Conservation (phyloP, 1,140 invertebrate species). For the Arctopsyche grandis region DNA sequence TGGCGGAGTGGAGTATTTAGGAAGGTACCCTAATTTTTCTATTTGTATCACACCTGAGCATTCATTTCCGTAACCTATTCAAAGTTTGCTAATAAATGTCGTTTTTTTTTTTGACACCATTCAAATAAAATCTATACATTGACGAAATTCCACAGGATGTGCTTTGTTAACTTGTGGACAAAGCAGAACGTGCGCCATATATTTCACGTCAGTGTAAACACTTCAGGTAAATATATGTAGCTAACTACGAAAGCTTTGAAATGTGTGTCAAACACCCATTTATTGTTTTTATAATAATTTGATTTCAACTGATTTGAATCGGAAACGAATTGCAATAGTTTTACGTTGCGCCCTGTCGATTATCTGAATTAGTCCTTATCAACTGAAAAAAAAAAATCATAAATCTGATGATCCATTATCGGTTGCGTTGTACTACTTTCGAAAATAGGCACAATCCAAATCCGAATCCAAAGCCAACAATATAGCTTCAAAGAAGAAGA, state of each 20-base stretch:
- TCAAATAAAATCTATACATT: background rate
- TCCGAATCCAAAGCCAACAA: background rate
- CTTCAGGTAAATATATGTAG: background rate
- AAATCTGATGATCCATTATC: background rate
- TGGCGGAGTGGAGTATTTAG: no score
- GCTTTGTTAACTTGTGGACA: conserved; percentile 10
- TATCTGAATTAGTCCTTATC: background rate
- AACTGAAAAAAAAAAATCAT: background rate
- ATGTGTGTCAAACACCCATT: background rate
- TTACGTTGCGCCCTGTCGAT: background rate
- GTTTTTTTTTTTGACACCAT: background rate
- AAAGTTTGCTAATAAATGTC: background rate
- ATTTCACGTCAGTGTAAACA: background rate
- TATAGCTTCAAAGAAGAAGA: background rate
- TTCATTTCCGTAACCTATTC: conserved; percentile 11
- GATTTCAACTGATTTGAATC: background rate
- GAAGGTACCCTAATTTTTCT: no score
- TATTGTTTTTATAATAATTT: background rate
- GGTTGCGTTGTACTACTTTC: background rate
- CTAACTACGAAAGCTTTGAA: no score
- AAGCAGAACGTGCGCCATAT: conserved; percentile 22
- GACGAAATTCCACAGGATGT: conserved; percentile 27
- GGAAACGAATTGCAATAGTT: background rate
- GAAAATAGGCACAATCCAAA: background rate
- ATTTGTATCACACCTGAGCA: conserved; percentile 10